phyloP scores from a whole-genome alignment of 1,140 invertebrate genomes.

The Hylaeus anthracinus region DNA sequence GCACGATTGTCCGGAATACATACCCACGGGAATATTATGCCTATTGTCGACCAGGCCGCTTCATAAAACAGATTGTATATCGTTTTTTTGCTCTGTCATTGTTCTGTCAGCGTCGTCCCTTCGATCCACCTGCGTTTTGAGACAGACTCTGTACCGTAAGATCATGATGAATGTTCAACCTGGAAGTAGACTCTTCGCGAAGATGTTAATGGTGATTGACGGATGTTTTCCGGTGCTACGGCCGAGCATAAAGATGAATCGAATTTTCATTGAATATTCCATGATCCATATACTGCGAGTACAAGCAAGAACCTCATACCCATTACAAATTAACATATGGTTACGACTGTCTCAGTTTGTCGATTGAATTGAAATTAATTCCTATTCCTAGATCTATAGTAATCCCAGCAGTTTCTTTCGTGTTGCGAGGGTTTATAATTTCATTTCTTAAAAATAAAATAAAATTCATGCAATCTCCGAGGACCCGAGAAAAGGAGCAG shows the following conservation, averaged over 20 bases:
- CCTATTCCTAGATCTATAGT: too few relatives aligned
- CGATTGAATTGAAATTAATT: too few relatives aligned
- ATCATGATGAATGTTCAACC: constrained; percentile 53
- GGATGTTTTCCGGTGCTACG: constrained; percentile 14
- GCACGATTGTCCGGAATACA: constrained; percentile 1
- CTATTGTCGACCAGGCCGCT: constrained; percentile 27
- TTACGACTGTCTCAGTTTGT: too few relatives aligned
- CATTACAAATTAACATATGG: background rate
- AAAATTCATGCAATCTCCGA: too few relatives aligned
- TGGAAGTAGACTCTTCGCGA: constrained; percentile 37
- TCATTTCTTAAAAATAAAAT: too few relatives aligned
- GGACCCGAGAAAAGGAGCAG: background rate
- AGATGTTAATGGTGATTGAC: constrained; percentile 42
- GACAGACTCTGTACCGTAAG: constrained; percentile 39
- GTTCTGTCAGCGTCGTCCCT: constrained; percentile 35
- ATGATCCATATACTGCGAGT: background rate
- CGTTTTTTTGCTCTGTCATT: constrained; percentile 36
- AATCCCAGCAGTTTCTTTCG: too few relatives aligned
- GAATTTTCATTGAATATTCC: constrained; percentile 36
- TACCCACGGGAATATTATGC: constrained; percentile 30
- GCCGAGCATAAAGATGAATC: constrained; percentile 17
- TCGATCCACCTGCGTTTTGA: constrained; percentile 49
- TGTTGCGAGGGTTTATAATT: too few relatives aligned
- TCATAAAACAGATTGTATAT: constrained; percentile 38
- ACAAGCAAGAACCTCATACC: background rate